phyloP scores from a whole-genome alignment of 37 sponge, comb jelly and placozoan species.

The Aphrocallistes beatrix region DNA sequence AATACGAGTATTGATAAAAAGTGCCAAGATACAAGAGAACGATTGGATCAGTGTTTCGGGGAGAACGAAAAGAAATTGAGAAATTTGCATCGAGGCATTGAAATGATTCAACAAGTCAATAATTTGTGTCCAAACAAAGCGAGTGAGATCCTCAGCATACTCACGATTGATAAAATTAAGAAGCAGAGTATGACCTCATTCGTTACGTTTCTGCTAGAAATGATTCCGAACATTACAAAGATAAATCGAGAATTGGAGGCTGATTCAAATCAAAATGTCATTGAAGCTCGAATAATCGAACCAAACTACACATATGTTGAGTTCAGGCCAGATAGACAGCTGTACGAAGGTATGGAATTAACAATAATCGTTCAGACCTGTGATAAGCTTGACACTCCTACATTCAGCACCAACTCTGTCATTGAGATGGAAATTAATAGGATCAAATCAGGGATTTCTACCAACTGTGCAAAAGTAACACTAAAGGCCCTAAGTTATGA shows the following conservation, averaged over 20 bases:
- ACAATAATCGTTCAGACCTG: not conserved
- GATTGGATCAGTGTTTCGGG: not conserved
- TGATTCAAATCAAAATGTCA: not conserved
- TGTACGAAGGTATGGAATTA: not conserved
- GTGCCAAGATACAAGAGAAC: not conserved
- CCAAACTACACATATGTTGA: not conserved
- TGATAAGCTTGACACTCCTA: not conserved
- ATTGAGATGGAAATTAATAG: not conserved
- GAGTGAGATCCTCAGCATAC: not conserved
- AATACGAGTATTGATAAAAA: not conserved
- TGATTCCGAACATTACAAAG: not conserved
- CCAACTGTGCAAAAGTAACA: not conserved
- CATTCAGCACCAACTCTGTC: not conserved
- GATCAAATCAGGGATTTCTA: not conserved
- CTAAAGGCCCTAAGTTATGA: not conserved
- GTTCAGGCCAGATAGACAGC: not conserved
- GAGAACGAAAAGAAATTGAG: not conserved
- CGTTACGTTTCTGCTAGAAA: not conserved
- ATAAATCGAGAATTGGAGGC: not conserved
- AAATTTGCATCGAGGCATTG: not conserved
- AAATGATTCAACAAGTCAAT: not conserved
- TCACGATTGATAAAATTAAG: not conserved
- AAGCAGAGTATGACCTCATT: not conserved
- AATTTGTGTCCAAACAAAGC: not conserved
- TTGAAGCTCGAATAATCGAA: slow-evolving; percentile 6